Evolutionary conservation across 2,888 invertebrate species (phyloP).

Genomic region (Anodontia alba): DNA sequence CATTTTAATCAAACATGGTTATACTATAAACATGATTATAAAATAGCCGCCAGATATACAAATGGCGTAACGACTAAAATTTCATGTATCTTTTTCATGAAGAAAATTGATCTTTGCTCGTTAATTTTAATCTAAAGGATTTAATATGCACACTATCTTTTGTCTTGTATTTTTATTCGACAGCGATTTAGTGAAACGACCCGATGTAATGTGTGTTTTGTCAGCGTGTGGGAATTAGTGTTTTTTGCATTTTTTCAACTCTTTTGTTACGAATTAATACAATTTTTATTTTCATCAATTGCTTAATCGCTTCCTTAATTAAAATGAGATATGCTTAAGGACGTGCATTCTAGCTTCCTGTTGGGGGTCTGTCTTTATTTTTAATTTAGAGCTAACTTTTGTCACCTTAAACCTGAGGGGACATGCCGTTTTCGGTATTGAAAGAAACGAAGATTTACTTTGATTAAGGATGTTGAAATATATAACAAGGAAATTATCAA

Average conservation of each 20-base stretch:
- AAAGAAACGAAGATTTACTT: too few species aligned
- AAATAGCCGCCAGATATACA: slow-evolving; percentile 37
- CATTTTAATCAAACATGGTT: background rate
- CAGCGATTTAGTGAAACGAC: slow-evolving; percentile 3
- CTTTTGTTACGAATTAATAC: slow-evolving; percentile 1
- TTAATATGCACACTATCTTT: background rate
- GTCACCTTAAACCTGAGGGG: too few species aligned
- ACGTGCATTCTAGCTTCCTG: background rate
- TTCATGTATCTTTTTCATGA: background rate
- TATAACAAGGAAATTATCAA: too few species aligned
- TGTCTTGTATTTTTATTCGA: slow-evolving; percentile 6
- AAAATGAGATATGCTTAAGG: slow-evolving; percentile 3
- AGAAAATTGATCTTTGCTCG: slow-evolving; percentile 5
- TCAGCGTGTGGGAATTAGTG: background rate
- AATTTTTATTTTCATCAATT: background rate
- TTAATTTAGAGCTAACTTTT: background rate
- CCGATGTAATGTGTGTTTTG: background rate
- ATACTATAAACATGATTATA: background rate
- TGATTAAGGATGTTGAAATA: too few species aligned
- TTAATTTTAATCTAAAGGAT: background rate
- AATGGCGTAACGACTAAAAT: slow-evolving; percentile 33
- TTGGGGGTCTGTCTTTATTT: background rate
- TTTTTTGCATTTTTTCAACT: background rate
- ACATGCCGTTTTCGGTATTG: too few species aligned
- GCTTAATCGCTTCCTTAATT: slow-evolving; percentile 5